phyloP scores from a whole-genome alignment of 2,113 vertebrate genomes.

The Calidris pygmaea region DNA sequence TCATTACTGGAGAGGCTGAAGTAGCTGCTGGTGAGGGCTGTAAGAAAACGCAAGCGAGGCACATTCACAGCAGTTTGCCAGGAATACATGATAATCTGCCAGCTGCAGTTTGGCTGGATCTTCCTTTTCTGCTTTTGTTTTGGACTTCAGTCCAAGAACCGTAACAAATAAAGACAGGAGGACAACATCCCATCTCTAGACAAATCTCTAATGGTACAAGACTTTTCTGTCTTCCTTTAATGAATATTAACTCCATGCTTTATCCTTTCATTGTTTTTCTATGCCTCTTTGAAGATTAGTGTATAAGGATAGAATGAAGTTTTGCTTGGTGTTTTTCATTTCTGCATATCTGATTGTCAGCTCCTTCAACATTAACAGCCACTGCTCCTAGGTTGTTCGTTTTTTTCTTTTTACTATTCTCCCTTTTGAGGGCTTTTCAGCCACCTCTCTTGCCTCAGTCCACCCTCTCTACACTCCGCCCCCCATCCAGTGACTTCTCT shows the following conservation, averaged over 20 bases:
- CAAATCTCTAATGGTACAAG: not conserved
- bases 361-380: not conserved
- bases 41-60: conserved; percentile 7
- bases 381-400: not conserved
- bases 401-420: not conserved
- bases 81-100: not conserved
- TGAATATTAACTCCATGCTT: not conserved
- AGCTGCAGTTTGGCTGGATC: conserved; percentile 34
- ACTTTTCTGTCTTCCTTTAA: not conserved
- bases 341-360: not conserved
- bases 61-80: conserved; percentile 34
- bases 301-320: not conserved
- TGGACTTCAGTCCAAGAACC: conserved; percentile 19
- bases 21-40: not conserved
- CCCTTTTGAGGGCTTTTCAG: not conserved
- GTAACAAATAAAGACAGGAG: not conserved
- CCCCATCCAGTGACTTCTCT: not conserved
- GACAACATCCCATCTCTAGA: not conserved
- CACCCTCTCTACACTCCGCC: fast-evolving
- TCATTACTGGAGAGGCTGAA: conserved; percentile 28
- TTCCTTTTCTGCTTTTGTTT: conserved; percentile 25
- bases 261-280: not conserved
- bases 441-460: not conserved
- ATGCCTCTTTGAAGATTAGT: not conserved
- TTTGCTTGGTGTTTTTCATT: not conserved